These are phyloP conservation scores for Uromys caudimaculatus DNA, from an alignment of 2,797 vertebrate genomes.

Conservation along the genomic window DNA sequence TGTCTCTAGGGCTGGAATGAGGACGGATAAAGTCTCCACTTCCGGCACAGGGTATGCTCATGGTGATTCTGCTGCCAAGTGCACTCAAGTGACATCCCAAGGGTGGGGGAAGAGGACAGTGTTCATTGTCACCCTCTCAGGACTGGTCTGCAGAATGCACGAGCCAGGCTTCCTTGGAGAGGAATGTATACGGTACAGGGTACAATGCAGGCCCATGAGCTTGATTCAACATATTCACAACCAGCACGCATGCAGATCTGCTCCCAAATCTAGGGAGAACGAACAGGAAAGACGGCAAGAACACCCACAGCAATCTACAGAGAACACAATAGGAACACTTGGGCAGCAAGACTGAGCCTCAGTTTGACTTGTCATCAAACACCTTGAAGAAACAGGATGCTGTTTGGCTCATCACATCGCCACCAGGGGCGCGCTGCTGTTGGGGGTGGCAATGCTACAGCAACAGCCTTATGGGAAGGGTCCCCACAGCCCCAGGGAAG, in stretches of 20 bases:
- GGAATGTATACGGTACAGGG: not conserved
- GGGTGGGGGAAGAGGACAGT: not conserved
- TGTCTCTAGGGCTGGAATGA: not conserved
- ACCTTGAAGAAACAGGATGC: not conserved
- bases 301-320: not conserved
- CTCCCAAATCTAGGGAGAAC: not conserved
- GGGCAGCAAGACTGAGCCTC: not conserved
- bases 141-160: not conserved
- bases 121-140: not conserved
- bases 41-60: not conserved
- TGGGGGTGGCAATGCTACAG: not conserved
- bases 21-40: not conserved
- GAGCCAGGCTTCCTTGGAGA: slow-evolving; percentile 14
- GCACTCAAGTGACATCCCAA: not conserved
- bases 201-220: not conserved
- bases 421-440: not conserved
- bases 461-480: not conserved
- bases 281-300: not conserved
- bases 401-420: not conserved
- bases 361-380: not conserved
- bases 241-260: not conserved
- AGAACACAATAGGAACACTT: not conserved
- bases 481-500: rapidly evolving
- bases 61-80: not conserved
- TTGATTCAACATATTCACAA: not conserved